A percentile compares a stretch with the other conserved stretches of the same genome.
These are phyloP conservation scores for Dromius quadrimaculatus DNA, from an alignment of 2,888 invertebrate species.

Conservation along the genomic window DNA sequence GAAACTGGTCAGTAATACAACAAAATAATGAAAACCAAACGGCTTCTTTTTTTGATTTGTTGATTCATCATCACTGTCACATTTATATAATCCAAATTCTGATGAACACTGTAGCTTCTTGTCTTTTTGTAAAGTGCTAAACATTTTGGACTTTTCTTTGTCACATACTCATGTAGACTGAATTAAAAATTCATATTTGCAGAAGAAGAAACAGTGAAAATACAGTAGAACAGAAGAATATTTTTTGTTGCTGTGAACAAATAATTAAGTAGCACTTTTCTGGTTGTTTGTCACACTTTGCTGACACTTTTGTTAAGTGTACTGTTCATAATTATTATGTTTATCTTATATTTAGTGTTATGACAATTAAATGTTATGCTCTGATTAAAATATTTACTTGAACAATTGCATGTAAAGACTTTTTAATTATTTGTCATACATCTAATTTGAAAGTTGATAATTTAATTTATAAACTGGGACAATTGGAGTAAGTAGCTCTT, in stretches of 20 bases:
- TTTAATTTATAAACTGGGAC: background rate
- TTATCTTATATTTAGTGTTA: background rate
- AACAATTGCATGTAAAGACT: background rate
- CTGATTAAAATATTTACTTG: background rate
- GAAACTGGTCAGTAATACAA: slow-evolving; percentile 17
- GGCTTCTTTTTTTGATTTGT: background rate
- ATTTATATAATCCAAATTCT: slow-evolving; percentile 36
- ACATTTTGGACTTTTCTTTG: slow-evolving; percentile 11
- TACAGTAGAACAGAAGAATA: background rate
- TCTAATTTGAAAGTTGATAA: no score
- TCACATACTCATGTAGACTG: slow-evolving; percentile 32
- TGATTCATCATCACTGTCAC: slow-evolving; percentile 18
- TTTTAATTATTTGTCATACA: background rate
- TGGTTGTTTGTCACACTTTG: no score
- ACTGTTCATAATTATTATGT: slow-evolving; percentile 19
- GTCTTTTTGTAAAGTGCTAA: slow-evolving; percentile 3
- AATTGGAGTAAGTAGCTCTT: background rate
- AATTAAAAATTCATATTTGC: slow-evolving; percentile 37
- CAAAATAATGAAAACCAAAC: slow-evolving; percentile 24
- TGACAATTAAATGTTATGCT: slow-evolving; percentile 3
- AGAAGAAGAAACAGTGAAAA: slow-evolving; percentile 3
- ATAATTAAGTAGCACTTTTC: no score
- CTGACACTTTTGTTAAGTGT: slow-evolving; percentile 12
- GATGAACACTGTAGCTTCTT: slow-evolving; percentile 14
- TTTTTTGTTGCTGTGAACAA: no score